Base-by-base conservation (phyloP, 2,888 invertebrate species). In the Agapostemon virescens region DNA sequence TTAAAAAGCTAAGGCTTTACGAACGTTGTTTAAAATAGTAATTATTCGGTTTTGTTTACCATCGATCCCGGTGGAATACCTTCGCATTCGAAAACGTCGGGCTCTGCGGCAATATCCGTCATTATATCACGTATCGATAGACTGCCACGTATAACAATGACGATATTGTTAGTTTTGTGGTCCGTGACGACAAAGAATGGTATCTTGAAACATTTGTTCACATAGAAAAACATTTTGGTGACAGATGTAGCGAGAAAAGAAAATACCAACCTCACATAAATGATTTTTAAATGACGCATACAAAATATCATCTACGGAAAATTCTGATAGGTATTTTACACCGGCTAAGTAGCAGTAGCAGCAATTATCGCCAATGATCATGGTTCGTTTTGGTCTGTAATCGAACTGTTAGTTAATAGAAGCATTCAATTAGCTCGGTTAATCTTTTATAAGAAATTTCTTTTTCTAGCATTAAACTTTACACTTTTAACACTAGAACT, bases 151-250 rank as follows among this genome's bases (percentile, higher is more conserved):
- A 98, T 95, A 4, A 97, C 95, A 42, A 98, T 94, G 61, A 98
- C 97, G 77, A 98, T 96, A 86, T 95, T 95, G 84, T 95, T 94
- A 0, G 96, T 95, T 86, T 95, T 95, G 90, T 97, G 97, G 92
- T 98, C 98, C 7, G 96, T 95, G 82, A 97, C 95, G 82, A 98
- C 97, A 92, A 96, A 97, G 93, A 98, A 98, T 66, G 98, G 98
- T 87, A 97, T 94, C 96, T 97, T 93, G 38, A 91, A 91, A 49
- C 26, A 69, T 74, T 79, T 55, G 75, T 30, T 69, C 38, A 72
- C 0, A 72, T 45, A 23, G 74, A 20, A 23, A n/a, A 11, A 30
- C 0, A 11, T 42, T 20, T 17, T 23, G 1, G 15, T 1, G 2
- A n/a, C n/a, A n/a, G 0, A 36, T 4, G 1, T 17, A 17, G 5